These are phyloP conservation scores for Drosophila maculinotata DNA, from an alignment of 2,888 invertebrate species.

Conservation along the genomic window DNA sequence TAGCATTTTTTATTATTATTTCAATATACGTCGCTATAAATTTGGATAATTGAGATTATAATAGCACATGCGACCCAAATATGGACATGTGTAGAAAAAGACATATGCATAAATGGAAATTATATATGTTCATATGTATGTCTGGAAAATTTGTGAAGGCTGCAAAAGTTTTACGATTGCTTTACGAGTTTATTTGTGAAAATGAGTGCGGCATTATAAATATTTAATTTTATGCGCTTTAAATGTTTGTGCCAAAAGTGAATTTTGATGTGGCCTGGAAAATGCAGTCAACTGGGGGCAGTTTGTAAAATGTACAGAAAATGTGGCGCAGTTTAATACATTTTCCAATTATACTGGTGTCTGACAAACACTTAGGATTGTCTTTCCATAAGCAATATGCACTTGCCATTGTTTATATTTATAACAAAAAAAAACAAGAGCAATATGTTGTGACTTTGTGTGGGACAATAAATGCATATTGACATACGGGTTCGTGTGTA, in stretches of 20 bases:
- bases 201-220: slow-evolving; percentile 30
- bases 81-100: background rate
- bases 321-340: background rate
- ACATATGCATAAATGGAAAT: slow-evolving; percentile 4
- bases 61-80: slow-evolving; percentile 2
- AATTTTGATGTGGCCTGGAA: slow-evolving; percentile 30
- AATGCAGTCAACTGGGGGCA: slow-evolving; percentile 22
- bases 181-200: slow-evolving; percentile 32
- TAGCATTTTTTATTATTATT: background rate
- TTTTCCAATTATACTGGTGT: background rate
- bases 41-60: slow-evolving; percentile 3
- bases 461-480: too few relatives aligned
- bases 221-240: slow-evolving; percentile 41
- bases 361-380: background rate
- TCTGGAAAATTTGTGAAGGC: slow-evolving; percentile 1
- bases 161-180: slow-evolving; percentile 9
- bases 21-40: background rate
- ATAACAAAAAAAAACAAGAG: too few relatives aligned
- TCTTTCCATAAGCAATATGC: background rate
- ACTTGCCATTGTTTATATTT: background rate
- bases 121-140: background rate
- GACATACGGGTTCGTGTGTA: background rate
- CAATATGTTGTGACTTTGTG: too few relatives aligned
- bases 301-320: slow-evolving; percentile 2
- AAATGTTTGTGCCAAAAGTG: slow-evolving; percentile 29